Conservation (phyloP, 2,797 vertebrate genomes). For the Mastacembelus armatus region DNA sequence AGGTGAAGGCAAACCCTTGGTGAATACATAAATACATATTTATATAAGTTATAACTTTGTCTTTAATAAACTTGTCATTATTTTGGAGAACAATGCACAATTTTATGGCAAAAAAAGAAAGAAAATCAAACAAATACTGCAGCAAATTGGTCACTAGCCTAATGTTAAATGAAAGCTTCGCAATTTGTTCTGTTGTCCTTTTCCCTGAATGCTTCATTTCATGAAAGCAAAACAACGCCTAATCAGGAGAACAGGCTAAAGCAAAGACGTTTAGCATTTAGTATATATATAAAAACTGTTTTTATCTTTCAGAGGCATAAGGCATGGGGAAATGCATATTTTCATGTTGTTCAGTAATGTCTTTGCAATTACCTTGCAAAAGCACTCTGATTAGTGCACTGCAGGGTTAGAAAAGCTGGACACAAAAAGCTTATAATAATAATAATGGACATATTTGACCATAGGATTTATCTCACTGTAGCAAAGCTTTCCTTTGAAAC, state of each 20-base stretch:
- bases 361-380: conserved; percentile 29
- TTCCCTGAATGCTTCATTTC: conserved; percentile 63
- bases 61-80: conserved; percentile 28
- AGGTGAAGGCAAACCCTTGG: conserved; percentile 77
- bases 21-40: conserved; percentile 70
- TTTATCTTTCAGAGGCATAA: conserved; percentile 52
- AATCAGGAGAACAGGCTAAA: conserved; percentile 27
- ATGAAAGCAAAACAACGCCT: conserved; percentile 25
- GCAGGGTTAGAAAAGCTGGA: neutral
- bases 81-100: conserved; percentile 23
- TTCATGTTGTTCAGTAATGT: conserved; percentile 27
- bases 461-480: neutral
- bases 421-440: conserved; percentile 10
- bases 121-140: conserved; percentile 32
- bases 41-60: conserved; percentile 45
- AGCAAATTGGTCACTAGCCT: conserved; percentile 6
- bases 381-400: conserved; percentile 11
- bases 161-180: conserved; percentile 24
- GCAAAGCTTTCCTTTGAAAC: neutral
- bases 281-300: conserved; percentile 5
- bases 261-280: conserved; percentile 7
- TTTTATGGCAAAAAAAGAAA: conserved; percentile 25
- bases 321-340: conserved; percentile 68
- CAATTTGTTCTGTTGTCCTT: conserved; percentile 56
- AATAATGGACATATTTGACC: conserved; percentile 5